These are phyloP conservation scores for Dinocampus coccinellae DNA, from an alignment of 2,888 invertebrate genomes.

Conservation along the genomic window DNA sequence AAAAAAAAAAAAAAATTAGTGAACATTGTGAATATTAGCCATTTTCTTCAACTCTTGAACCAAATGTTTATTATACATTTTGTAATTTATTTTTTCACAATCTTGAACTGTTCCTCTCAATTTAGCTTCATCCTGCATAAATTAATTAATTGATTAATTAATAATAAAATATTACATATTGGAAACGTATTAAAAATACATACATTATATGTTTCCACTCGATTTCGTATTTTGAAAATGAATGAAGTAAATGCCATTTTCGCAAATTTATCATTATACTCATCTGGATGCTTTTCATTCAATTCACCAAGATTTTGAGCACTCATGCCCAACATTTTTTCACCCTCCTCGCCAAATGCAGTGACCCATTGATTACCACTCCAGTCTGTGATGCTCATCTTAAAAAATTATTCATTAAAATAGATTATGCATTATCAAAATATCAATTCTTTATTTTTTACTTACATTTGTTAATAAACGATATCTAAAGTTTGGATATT, in stretches of 20 bases:
- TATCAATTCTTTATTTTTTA: constrained; percentile 47
- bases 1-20: constrained; percentile 32
- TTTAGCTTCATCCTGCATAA: constrained; percentile 82
- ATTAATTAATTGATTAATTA: constrained; percentile 20
- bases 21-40: constrained; percentile 71
- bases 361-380: constrained; percentile 92
- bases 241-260: constrained; percentile 84
- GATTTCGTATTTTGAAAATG: constrained; percentile 87
- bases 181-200: constrained; percentile 62
- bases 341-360: constrained; percentile 88
- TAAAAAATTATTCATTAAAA: constrained; percentile 43
- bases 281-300: constrained; percentile 77
- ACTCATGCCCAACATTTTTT: constrained; percentile 79
- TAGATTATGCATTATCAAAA: not conserved
- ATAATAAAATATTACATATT: constrained; percentile 26
- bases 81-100: constrained; percentile 81
- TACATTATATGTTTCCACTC: constrained; percentile 93
- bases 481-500: constrained; percentile 88
- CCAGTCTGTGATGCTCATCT: constrained; percentile 90
- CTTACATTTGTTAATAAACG: constrained; percentile 85
- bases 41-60: constrained; percentile 78
- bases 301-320: constrained; percentile 85
- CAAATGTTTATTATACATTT: constrained; percentile 81
- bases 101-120: constrained; percentile 82
- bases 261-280: constrained; percentile 78